phyloP scores from a whole-genome alignment of 1,140 invertebrate species.

The Achatina immaculata region DNA sequence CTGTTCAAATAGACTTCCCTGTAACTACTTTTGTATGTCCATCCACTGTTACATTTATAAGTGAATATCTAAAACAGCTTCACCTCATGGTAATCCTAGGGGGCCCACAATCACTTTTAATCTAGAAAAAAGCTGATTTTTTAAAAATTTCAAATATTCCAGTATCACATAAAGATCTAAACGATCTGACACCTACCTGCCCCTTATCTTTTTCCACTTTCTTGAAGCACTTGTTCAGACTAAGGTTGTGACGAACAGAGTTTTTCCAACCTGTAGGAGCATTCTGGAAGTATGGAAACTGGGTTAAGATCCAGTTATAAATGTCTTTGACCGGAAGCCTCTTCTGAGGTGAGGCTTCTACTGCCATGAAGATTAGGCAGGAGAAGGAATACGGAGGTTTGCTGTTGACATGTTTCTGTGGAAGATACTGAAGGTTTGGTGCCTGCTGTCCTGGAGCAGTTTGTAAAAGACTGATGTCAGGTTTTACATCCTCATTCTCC shows the following conservation, averaged over 20 bases:
- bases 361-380: conserved; percentile 97
- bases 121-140: no score
- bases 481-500: conserved; percentile 48
- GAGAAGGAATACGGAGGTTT: conserved; percentile 96
- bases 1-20: no score
- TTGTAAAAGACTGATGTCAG: conserved; percentile 43
- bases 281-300: conserved; percentile 71
- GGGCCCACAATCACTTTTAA: no score
- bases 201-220: conserved; percentile 74
- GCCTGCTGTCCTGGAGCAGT: conserved; percentile 59
- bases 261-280: conserved; percentile 75
- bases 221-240: conserved; percentile 75
- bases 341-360: conserved; percentile 89
- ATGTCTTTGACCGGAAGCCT: conserved; percentile 87
- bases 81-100: no score
- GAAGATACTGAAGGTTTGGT: conserved; percentile 70
- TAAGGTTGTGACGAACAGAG: conserved; percentile 75
- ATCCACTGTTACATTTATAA: no score
- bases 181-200: no score
- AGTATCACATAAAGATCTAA: no score
- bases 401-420: conserved; percentile 83
- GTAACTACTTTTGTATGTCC: no score
- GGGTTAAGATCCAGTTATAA: conserved; percentile 70
- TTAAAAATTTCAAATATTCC: no score
- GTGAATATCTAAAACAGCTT: no score